Conservation (phyloP, 2,888 invertebrate genomes). For the Alentia gelatinosa region DNA sequence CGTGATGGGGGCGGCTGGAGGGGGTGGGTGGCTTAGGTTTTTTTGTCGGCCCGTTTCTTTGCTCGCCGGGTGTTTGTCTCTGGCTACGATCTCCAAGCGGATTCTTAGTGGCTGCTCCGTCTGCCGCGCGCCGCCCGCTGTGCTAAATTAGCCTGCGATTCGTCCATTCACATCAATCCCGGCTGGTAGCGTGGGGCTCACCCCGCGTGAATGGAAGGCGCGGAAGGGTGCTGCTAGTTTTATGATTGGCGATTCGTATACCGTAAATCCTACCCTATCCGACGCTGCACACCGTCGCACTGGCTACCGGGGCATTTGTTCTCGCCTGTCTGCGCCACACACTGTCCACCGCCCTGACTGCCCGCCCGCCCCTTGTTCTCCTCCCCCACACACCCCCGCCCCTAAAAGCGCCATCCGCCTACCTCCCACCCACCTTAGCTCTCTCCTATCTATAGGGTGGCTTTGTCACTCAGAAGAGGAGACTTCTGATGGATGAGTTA, state of each 20-base stretch:
- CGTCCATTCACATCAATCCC: neutral
- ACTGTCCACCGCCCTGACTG: too few species aligned
- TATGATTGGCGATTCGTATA: neutral
- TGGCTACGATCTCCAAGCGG: too few species aligned
- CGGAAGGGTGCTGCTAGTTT: neutral
- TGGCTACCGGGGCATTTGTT: neutral
- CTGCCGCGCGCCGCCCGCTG: neutral
- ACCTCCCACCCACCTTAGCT: too few species aligned
- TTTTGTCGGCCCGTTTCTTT: too few species aligned
- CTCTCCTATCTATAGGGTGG: too few species aligned
- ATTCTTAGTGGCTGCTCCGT: too few species aligned
- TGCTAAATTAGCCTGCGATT: neutral
- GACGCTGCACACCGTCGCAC: neutral
- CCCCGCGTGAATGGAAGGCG: constrained; percentile 10
- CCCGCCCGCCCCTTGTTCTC: too few species aligned
- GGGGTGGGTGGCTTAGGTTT: neutral
- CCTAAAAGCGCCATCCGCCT: too few species aligned
- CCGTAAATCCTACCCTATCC: neutral
- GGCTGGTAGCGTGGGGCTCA: neutral
- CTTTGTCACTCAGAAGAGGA: too few species aligned
- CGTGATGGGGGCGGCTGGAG: neutral
- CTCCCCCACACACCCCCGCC: too few species aligned
- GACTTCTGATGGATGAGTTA: too few species aligned
- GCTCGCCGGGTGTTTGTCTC: too few species aligned
- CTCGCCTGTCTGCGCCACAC: neutral